Percentiles rank a stretch among this genome's conserved stretches.
Conservation (phyloP, 1,140 invertebrate species). For the Drosophila parabipectinata region DNA sequence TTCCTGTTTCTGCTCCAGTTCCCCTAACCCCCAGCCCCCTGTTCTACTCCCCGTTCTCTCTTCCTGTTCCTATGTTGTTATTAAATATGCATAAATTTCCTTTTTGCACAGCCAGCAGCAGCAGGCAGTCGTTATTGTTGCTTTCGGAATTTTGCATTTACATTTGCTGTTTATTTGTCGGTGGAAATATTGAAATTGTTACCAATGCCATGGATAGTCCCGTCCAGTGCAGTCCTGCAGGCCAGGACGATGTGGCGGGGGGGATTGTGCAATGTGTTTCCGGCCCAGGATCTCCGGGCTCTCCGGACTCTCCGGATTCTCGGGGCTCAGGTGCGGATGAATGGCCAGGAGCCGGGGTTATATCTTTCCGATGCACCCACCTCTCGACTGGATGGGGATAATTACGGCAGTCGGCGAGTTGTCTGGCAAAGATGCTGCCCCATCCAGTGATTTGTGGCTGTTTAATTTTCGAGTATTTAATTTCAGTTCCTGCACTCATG, state of each 20-base stretch:
- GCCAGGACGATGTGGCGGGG: neutral
- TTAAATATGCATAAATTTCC: constrained; percentile 82
- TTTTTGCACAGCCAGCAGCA: constrained; percentile 49
- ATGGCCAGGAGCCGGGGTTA: constrained; percentile 1
- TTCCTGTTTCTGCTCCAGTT: constrained; percentile 9
- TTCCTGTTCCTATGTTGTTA: constrained; percentile 59
- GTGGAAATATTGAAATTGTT: constrained; percentile 78
- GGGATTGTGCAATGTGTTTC: constrained; percentile 21
- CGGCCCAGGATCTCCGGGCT: neutral
- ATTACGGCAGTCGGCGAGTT: constrained; percentile 27
- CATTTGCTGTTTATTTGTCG: constrained; percentile 79
- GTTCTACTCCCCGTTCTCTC: neutral
- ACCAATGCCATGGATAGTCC: constrained; percentile 31
- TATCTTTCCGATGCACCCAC: neutral
- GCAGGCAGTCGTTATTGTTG: constrained; percentile 14
- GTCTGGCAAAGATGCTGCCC: constrained; percentile 10
- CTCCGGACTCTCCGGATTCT: constrained; percentile 7
- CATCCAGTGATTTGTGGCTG: constrained; percentile 13
- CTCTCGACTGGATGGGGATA: constrained; percentile 8
- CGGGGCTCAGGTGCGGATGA: constrained; percentile 33
- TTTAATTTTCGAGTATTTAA: constrained; percentile 12
- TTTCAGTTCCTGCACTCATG: constrained; percentile 1
- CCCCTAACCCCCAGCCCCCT: too few relatives aligned
- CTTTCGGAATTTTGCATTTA: constrained; percentile 64
- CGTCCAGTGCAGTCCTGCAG: neutral